phyloP scores from a whole-genome alignment of 2,797 vertebrate genomes.

The Liasis olivaceus region DNA sequence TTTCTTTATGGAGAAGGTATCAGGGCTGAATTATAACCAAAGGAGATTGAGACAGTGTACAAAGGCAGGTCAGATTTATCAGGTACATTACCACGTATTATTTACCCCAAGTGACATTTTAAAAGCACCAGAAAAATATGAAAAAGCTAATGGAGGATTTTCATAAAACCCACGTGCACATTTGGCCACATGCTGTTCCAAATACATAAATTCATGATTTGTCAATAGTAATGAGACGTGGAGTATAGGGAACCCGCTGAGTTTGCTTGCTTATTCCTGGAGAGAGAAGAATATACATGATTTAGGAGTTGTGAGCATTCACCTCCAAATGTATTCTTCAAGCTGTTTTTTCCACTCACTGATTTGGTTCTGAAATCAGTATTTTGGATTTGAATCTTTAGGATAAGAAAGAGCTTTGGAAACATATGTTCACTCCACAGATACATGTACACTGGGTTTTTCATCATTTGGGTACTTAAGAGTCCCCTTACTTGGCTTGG shows the following conservation, averaged over 20 bases:
- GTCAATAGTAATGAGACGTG: constrained; percentile 65
- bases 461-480: neutral
- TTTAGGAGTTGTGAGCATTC: constrained; percentile 50
- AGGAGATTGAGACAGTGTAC: constrained; percentile 40
- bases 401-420: neutral
- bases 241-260: constrained; percentile 49
- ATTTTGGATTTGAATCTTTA: constrained; percentile 16
- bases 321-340: constrained; percentile 56
- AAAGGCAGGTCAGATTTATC: constrained; percentile 46
- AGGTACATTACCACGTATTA: constrained; percentile 48
- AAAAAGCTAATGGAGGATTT: constrained; percentile 56
- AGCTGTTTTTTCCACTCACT: constrained; percentile 24
- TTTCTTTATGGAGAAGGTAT: constrained; percentile 43
- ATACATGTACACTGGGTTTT: neutral
- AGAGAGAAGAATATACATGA: constrained; percentile 60
- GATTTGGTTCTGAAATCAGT: constrained; percentile 21
- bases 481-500: neutral
- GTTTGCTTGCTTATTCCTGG: constrained; percentile 50
- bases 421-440: neutral
- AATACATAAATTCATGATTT: constrained; percentile 58
- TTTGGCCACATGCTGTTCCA: constrained; percentile 53
- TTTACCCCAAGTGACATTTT: constrained; percentile 66
- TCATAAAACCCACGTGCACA: constrained; percentile 35
- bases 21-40: constrained; percentile 49
- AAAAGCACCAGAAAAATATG: constrained; percentile 52